A percentile compares a stretch with the other conserved stretches of the same genome.
Conservation (phyloP, 2,797 vertebrate genomes). For the Perodicticus potto region DNA sequence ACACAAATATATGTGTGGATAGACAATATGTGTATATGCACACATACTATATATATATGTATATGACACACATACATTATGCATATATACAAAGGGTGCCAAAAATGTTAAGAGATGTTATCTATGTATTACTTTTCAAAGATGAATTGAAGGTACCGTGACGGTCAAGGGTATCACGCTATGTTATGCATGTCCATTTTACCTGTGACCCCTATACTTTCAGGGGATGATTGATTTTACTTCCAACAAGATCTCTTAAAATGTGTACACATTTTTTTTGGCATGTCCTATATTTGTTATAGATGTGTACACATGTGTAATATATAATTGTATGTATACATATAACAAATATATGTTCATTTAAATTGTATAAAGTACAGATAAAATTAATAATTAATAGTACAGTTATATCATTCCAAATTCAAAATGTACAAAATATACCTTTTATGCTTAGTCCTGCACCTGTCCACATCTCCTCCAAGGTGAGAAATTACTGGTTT, state of each 20-base stretch:
- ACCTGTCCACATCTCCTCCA: neutral
- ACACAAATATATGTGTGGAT: neutral
- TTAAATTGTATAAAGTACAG: neutral
- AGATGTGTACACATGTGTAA: neutral
- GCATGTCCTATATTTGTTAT: neutral
- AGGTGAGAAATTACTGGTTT: neutral
- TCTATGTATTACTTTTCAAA: too few relatives aligned
- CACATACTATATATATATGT: neutral
- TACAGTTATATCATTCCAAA: neutral
- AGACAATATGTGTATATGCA: neutral
- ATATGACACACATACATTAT: neutral
- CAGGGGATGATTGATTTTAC: too few relatives aligned
- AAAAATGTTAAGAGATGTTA: too few relatives aligned
- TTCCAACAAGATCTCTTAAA: too few relatives aligned
- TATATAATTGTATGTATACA: neutral
- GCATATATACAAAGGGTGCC: too few relatives aligned
- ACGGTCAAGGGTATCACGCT: too few relatives aligned
- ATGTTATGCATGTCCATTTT: too few relatives aligned
- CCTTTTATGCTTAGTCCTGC: neutral
- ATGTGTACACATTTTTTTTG: too few relatives aligned
- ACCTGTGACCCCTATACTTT: too few relatives aligned
- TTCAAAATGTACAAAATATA: neutral
- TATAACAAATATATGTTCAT: neutral
- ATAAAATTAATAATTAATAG: neutral
- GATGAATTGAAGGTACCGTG: too few relatives aligned